Evolutionary conservation across 2,797 vertebrate species (phyloP), one percentile per base, ranked within the genome.

Genomic region (Sebastes kiyomatsui): DNA sequence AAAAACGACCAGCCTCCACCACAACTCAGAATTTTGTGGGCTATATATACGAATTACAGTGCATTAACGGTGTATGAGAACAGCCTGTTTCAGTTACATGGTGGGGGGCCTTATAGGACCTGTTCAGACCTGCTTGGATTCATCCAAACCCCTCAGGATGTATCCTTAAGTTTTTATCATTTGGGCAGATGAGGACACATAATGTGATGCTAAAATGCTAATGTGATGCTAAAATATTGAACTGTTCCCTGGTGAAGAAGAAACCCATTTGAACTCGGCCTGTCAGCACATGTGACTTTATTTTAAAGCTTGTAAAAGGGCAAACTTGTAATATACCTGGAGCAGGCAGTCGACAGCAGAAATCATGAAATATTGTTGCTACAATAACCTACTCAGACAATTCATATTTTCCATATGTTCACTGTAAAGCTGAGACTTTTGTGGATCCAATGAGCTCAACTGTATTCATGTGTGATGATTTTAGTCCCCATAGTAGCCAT

Each of bases 121-220:
- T 25, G 28, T 58, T 68, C 54, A 30, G 80, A 76, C 69, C 65
- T 64, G 69, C 49, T 33, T 18, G 16, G 79, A 42, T 55, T 33
- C 22, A 72, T 42, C 52, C 59, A 56, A 30, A 79, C 25, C 11
- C 59, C 25, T 12, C 4, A 55, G 9, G 28, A 16, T 12, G 20
- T 6, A 6, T 20, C 30, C 14, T 75, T 5, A 54, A 16, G 54
- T 35, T 77, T 54, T 16, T 4, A 46, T 46, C 5, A 3, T 35
- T 62, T 28, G 12, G 22, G 59, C 52, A 68, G 35, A 30, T 10
- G 59, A 32, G 3, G 66, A 52, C 4, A 52, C 49, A 52, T n/a
- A 2, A 67, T 67, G 22, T 14, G 46, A 49, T 49, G 42, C 42
- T 22, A 13, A 72, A 66, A 75, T 46, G 42, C 42, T n/a, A 1